Evolutionary conservation across 2,113 vertebrate genomes (phyloP).

Genomic region (Talpa occidentalis): DNA sequence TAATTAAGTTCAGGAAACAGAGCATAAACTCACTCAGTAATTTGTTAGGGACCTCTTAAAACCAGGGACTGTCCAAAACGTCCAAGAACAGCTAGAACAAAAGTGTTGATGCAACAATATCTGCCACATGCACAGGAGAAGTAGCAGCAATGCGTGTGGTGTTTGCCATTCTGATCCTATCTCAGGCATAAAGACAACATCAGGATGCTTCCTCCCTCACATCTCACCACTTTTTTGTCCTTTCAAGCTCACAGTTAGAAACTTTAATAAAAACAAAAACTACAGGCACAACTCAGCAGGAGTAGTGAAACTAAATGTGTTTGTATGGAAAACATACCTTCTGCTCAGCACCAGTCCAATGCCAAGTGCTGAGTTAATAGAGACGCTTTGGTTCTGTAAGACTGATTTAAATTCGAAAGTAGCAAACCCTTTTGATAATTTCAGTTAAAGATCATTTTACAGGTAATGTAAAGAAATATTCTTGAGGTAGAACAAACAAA

Average conservation of each 20-base stretch:
- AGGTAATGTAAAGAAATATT: not conserved
- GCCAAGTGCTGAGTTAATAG: not conserved
- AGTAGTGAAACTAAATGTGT: constrained; percentile 3
- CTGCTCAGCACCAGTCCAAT: not conserved
- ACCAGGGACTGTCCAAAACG: not conserved
- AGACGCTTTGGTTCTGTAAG: not conserved
- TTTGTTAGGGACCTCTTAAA: not conserved
- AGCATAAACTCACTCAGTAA: constrained; percentile 31
- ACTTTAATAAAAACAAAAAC: constrained; percentile 40
- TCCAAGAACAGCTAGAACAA: not conserved
- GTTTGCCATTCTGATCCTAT: not conserved
- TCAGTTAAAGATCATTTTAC: not conserved
- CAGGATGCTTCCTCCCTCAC: not conserved
- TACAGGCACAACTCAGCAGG: not conserved
- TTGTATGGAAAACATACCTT: not conserved
- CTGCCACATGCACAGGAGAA: not conserved
- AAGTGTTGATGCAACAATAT: not conserved
- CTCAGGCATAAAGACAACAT: not conserved
- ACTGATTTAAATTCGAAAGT: not conserved
- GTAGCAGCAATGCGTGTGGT: not conserved
- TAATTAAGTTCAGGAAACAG: constrained; percentile 21
- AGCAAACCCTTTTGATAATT: not conserved
- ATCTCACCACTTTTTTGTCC: not conserved
- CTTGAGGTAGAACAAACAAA: not conserved
- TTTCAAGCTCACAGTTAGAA: not conserved